These are phyloP conservation scores for Sebastes dallii DNA, from an alignment of 2,797 vertebrate genomes.

Conservation along the genomic window DNA sequence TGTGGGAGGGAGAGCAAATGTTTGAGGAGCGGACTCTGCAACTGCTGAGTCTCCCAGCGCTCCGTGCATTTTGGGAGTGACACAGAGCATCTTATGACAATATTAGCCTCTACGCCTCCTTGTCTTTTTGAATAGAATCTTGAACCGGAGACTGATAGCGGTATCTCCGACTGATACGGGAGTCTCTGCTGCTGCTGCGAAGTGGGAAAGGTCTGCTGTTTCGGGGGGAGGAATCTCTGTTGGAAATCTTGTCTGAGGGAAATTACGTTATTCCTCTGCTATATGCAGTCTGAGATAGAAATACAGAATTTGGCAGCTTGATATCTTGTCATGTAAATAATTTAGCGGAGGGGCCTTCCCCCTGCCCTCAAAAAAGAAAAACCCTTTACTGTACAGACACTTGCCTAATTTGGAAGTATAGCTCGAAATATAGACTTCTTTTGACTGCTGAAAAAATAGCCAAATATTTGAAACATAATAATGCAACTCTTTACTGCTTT, in stretches of 20 bases:
- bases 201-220: constrained; percentile 58
- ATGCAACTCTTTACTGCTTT: constrained; percentile 5
- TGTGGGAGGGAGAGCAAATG: constrained; percentile 76
- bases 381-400: constrained; percentile 9
- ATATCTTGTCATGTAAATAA: constrained; percentile 73
- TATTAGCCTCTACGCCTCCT: constrained; percentile 69
- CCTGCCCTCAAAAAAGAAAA: not conserved
- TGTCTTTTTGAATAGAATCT: constrained; percentile 71
- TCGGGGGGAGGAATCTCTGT: constrained; percentile 58
- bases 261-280: constrained; percentile 68
- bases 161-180: constrained; percentile 62
- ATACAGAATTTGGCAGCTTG: constrained; percentile 64
- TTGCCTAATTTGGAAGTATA: constrained; percentile 4
- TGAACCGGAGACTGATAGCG: constrained; percentile 62
- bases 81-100: constrained; percentile 74
- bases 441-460: not conserved
- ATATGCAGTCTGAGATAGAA: constrained; percentile 52
- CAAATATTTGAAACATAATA: not conserved
- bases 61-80: constrained; percentile 65
- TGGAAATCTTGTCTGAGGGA: constrained; percentile 66
- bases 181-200: constrained; percentile 50
- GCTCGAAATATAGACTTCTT: not conserved
- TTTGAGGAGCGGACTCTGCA: constrained; percentile 73
- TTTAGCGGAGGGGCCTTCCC: constrained; percentile 33
- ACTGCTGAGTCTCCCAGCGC: constrained; percentile 65